Percentiles rank a stretch among this genome's conserved stretches.
Conservation (phyloP, 37 sponge, comb jelly and placozoan species). For the Hormiphora californensis region DNA sequence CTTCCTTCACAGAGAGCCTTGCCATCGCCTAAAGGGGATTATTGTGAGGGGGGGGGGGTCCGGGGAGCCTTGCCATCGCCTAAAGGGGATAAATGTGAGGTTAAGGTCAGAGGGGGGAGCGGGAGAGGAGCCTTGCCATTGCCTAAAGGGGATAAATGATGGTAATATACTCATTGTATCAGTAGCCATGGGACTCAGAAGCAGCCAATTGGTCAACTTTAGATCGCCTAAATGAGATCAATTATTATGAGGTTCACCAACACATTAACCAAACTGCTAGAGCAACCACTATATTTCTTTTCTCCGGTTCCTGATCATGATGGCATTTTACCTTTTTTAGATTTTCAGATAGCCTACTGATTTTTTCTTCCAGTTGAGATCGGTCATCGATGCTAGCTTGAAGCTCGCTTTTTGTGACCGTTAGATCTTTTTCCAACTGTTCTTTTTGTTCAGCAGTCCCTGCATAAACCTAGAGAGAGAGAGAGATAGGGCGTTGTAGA, state of each 20-base stretch:
- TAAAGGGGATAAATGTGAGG: not conserved
- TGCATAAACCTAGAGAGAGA: not conserved
- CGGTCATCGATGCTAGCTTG: not conserved
- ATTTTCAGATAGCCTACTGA: not conserved
- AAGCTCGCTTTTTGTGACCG: not conserved
- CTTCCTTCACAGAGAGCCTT: not conserved
- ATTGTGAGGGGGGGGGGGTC: too few species aligned
- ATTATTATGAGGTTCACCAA: too few species aligned
- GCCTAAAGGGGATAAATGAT: not conserved
- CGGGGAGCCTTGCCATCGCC: not conserved
- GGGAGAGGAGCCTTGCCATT: not conserved
- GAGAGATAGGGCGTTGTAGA: too few species aligned
- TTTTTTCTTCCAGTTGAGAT: not conserved
- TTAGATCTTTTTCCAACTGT: not conserved
- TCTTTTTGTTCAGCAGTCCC: not conserved
- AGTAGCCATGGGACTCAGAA: too few species aligned
- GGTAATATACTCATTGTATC: too few species aligned
- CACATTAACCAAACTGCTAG: too few species aligned
- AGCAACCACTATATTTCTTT: too few species aligned
- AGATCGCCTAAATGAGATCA: too few species aligned
- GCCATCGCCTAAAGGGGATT: not conserved
- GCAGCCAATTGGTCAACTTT: too few species aligned
- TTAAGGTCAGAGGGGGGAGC: too few species aligned
- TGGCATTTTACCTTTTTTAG: slow-evolving; percentile 1
- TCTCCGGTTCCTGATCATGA: too few species aligned